phyloP scores from a whole-genome alignment of 2,113 vertebrate species.

The Ciconia maguari region DNA sequence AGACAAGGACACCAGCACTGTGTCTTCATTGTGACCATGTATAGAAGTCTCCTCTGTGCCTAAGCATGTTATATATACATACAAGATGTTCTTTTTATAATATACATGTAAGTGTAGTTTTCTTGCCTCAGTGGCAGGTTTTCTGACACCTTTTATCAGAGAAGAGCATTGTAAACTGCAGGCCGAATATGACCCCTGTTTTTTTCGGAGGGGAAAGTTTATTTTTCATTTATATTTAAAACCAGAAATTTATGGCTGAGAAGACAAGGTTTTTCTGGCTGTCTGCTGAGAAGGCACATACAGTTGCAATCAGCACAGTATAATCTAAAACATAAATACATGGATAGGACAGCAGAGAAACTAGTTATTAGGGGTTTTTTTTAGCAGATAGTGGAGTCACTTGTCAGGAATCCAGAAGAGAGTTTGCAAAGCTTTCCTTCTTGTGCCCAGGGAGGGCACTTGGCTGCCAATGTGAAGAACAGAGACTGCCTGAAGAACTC shows the following conservation, averaged over 20 bases:
- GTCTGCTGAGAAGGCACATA: not conserved
- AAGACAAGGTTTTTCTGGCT: not conserved
- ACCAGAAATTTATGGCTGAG: not conserved
- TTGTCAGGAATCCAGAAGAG: not conserved
- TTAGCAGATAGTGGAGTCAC: not conserved
- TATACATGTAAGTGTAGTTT: not conserved
- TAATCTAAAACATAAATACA: not conserved
- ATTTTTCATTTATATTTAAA: not conserved
- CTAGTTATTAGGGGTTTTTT: rapidly evolving
- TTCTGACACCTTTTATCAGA: not conserved
- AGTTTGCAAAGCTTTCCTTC: not conserved
- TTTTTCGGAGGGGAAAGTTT: not conserved
- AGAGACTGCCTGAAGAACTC: not conserved
- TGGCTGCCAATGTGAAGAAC: not conserved
- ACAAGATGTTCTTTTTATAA: not conserved
- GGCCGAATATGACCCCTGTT: rapidly evolving
- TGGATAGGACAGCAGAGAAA: not conserved
- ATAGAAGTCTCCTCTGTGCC: not conserved
- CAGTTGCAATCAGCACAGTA: not conserved
- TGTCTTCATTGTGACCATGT: not conserved
- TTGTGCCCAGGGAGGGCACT: not conserved
- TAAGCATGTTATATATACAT: not conserved
- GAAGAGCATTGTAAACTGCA: not conserved
- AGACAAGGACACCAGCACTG: not conserved
- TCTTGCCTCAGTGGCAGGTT: not conserved